A percentile compares a stretch with the other conserved stretches of the same genome.
phyloP scores from a whole-genome alignment of 2,888 invertebrate genomes.

The Brenthis ino region DNA sequence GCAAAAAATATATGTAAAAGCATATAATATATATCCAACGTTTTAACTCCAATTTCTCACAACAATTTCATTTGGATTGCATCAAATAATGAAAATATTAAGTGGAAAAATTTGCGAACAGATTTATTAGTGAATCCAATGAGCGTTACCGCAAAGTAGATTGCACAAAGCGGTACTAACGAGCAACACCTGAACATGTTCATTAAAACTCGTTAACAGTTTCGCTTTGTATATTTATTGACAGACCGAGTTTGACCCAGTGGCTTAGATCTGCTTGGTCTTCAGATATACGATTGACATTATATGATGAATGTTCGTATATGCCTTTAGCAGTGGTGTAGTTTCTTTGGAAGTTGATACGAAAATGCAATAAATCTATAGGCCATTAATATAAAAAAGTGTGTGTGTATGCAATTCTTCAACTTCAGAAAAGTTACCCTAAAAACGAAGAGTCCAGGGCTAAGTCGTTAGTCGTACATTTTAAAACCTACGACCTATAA shows the following conservation, averaged over 20 bases:
- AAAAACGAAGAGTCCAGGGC: no score
- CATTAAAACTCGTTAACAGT: conserved; percentile 40
- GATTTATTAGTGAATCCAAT: conserved; percentile 31
- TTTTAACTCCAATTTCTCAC: not conserved
- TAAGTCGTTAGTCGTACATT: no score
- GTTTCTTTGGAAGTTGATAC: no score
- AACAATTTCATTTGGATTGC: not conserved
- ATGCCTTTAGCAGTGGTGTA: no score
- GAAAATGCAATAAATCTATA: no score
- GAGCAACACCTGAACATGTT: conserved; percentile 46
- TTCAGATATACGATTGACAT: not conserved
- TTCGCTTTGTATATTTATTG: conserved; percentile 14
- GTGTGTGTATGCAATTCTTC: no score
- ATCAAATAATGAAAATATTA: conserved; percentile 7
- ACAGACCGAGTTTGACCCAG: conserved; percentile 3
- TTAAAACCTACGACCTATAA: no score
- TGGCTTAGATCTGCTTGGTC: not conserved
- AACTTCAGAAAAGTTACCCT: no score
- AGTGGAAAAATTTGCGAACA: conserved; percentile 8
- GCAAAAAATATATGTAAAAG: no score
- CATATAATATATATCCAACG: no score
- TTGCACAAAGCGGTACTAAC: conserved; percentile 51
- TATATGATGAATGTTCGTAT: not conserved
- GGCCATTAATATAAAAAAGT: no score
- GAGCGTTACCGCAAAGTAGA: conserved; percentile 47